A percentile compares a stretch with the other conserved stretches of the same genome.
Evolutionary conservation across 1,140 invertebrate species (phyloP).

Genomic region (Arion vulgaris): DNA sequence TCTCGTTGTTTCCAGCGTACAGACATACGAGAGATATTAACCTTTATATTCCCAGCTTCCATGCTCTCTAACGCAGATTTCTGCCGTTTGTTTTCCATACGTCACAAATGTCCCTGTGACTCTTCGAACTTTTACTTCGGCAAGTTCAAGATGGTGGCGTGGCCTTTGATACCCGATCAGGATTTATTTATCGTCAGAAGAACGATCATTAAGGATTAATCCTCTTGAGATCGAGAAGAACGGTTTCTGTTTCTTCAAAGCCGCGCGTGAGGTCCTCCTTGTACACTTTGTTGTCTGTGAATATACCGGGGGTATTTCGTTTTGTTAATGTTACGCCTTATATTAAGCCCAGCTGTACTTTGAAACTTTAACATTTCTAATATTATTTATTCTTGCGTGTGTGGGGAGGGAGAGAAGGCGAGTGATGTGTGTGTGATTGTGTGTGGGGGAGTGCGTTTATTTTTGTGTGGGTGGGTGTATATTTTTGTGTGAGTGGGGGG

Average conservation of each 20-base stretch:
- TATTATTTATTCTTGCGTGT: no score
- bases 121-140: not conserved
- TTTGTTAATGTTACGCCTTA: no score
- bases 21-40: conserved; percentile 10
- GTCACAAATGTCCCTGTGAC: not conserved
- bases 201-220: not conserved
- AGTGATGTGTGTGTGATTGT: no score
- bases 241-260: not conserved
- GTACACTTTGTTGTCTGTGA: no score
- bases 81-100: conserved; percentile 11
- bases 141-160: not conserved
- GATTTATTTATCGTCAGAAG: conserved; percentile 6
- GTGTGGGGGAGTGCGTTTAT: no score
- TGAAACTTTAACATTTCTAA: no score
- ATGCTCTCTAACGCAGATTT: not conserved
- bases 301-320: no score
- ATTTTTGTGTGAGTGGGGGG: no score
- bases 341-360: no score
- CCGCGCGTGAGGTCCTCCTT: conserved; percentile 3
- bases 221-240: not conserved
- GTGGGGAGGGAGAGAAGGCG: no score
- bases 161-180: not conserved
- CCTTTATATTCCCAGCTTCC: not conserved
- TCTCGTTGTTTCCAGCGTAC: not conserved
- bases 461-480: no score